Evolutionary conservation across 2,113 vertebrate species (phyloP).

Genomic region (Pipa parva): DNA sequence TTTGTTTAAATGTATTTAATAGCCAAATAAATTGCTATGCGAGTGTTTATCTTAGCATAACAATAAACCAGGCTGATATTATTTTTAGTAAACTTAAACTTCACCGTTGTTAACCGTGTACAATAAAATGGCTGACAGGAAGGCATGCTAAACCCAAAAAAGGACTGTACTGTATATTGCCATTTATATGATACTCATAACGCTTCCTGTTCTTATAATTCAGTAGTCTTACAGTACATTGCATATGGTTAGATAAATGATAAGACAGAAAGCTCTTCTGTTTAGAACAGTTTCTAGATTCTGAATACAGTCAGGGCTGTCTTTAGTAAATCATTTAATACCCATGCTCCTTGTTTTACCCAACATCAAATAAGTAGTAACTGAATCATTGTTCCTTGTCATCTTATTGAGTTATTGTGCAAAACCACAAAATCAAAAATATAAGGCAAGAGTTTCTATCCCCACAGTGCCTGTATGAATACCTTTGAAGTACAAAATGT

Average conservation of each 20-base stretch:
- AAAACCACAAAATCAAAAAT: conserved; percentile 25
- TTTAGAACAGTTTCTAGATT: conserved; percentile 30
- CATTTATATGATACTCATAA: background rate
- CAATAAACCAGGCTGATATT: too few species aligned
- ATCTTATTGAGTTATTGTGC: conserved; percentile 40
- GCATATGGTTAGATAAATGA: background rate
- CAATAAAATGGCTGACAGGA: too few species aligned
- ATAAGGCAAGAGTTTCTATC: conserved; percentile 22
- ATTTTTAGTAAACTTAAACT: too few species aligned
- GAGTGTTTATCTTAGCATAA: too few species aligned
- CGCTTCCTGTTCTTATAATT: background rate
- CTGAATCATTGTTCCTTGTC: conserved; percentile 40
- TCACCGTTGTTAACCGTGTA: too few species aligned
- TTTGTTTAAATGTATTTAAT: too few species aligned
- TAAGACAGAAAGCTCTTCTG: conserved; percentile 14
- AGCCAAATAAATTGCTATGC: too few species aligned
- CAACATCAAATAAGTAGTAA: conserved; percentile 39
- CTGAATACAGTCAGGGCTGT: conserved; percentile 22
- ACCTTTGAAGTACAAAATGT: conserved; percentile 36
- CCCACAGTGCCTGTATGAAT: conserved; percentile 23
- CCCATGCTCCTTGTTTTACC: conserved; percentile 38
- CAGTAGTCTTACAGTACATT: conserved; percentile 10
- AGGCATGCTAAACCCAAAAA: too few species aligned
- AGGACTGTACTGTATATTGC: too few species aligned
- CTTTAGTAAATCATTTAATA: conserved; percentile 44